These are phyloP conservation scores for Penaeus vannamei DNA, from an alignment of 1,140 invertebrate species.

Conservation along the genomic window DNA sequence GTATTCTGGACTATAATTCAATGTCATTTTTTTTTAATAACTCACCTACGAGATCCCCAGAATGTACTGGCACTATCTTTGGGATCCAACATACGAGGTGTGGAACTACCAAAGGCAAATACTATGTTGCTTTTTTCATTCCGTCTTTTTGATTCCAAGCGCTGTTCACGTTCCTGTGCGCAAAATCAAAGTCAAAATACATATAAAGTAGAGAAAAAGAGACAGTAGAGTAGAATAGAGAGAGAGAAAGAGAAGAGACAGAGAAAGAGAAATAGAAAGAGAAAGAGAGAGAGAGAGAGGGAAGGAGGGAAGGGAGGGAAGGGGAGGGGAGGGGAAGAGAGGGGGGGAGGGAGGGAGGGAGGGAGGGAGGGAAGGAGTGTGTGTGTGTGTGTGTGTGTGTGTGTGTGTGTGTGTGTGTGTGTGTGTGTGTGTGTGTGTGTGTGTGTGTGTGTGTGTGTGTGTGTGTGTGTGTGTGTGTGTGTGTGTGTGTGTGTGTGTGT, in stretches of 20 bases:
- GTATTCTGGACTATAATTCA: no score
- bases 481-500: no score
- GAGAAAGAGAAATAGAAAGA: neutral
- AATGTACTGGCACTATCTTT: constrained; percentile 75
- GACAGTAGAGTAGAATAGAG: neutral
- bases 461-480: no score
- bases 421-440: no score
- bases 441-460: no score
- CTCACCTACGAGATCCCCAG: constrained; percentile 68
- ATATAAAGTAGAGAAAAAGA: neutral
- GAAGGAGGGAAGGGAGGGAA: no score
- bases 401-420: neutral
- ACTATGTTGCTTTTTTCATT: constrained; percentile 80
- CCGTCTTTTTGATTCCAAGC: constrained; percentile 82
- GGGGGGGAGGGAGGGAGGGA: no score
- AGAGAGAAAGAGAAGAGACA: neutral
- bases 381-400: neutral
- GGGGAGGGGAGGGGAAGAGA: no score
- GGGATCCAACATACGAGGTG: constrained; percentile 87
- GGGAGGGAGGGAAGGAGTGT: neutral
- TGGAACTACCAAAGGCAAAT: constrained; percentile 92
- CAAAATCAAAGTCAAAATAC: constrained; percentile 15
- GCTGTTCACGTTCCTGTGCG: constrained; percentile 81
- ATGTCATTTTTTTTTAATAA: no score
- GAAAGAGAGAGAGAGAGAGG: no score